Percentiles rank a stretch among this genome's conserved stretches.
Evolutionary conservation across 2,113 vertebrate genomes (phyloP).

Genomic region (Hyperopisus bebe): DNA sequence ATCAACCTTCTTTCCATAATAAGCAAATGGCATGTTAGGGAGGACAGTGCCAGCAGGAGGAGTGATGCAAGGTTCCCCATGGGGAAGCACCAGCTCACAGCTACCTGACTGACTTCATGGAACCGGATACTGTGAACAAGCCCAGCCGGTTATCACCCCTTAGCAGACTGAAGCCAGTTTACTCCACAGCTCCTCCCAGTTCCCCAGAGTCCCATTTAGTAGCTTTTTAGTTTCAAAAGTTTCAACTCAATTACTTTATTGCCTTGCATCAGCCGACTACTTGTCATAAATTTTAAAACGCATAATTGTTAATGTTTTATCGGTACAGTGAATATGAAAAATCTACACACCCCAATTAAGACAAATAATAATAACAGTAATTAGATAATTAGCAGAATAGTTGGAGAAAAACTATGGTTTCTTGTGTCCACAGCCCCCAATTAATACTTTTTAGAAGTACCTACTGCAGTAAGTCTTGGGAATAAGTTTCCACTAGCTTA

Average conservation of each 20-base stretch:
- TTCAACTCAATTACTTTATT: not conserved
- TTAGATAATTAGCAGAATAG: not conserved
- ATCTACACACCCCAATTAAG: not conserved
- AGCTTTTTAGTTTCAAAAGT: not conserved
- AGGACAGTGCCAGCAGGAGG: not conserved
- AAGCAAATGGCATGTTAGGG: not conserved
- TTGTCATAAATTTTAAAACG: not conserved
- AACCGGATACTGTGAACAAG: not conserved
- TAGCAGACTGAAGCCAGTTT: not conserved
- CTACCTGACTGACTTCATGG: not conserved
- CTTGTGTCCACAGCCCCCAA: not conserved
- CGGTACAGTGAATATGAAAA: not conserved
- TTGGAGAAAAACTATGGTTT: not conserved
- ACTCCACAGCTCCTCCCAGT: not conserved
- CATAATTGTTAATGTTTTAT: not conserved
- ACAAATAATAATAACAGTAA: not conserved
- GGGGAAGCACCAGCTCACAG: not conserved
- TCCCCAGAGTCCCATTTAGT: not conserved
- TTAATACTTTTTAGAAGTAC: not conserved
- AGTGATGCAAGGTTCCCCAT: not conserved
- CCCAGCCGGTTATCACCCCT: not conserved
- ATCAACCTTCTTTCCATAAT: not conserved
- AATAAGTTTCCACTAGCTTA: not conserved
- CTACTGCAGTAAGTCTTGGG: not conserved
- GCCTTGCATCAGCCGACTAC: not conserved